These are phyloP conservation scores for Montipora efflorescens DNA, from an alignment of 64 coral and sea anemone species.

Conservation along the genomic window DNA sequence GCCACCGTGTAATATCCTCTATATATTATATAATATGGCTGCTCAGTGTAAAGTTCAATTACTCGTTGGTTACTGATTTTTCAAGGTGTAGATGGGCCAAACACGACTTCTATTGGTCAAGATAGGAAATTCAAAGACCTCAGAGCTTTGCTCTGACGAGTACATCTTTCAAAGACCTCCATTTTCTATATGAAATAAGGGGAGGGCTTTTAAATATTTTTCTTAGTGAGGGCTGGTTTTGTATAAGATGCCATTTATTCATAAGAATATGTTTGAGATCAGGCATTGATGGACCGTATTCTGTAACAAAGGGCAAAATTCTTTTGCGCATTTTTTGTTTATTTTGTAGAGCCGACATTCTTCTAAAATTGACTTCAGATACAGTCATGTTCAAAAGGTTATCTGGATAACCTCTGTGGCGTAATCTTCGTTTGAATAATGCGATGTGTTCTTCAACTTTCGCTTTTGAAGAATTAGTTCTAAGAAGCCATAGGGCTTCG, in stretches of 20 bases:
- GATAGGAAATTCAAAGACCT: not conserved
- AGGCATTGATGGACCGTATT: not conserved
- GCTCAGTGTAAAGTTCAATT: too few species aligned
- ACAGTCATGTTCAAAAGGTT: too few species aligned
- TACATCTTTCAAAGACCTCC: not conserved
- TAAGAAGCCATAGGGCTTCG: too few species aligned
- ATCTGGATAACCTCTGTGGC: too few species aligned
- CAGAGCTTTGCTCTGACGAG: not conserved
- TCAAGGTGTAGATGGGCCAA: not conserved
- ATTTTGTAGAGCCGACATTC: not conserved
- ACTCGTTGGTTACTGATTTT: not conserved
- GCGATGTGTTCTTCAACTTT: too few species aligned
- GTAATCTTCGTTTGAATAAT: too few species aligned
- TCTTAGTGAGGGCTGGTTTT: not conserved
- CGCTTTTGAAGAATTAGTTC: too few species aligned
- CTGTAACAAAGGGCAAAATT: not conserved
- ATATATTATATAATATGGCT: too few species aligned
- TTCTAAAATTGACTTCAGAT: not conserved
- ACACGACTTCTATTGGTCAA: not conserved
- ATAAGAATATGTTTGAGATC: not conserved
- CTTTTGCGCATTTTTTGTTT: not conserved
- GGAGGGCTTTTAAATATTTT: not conserved
- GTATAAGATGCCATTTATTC: not conserved
- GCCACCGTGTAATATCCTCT: too few species aligned
- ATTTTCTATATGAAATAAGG: not conserved